phyloP scores from a whole-genome alignment of 2,888 invertebrate genomes.

The Thecophora atra region DNA sequence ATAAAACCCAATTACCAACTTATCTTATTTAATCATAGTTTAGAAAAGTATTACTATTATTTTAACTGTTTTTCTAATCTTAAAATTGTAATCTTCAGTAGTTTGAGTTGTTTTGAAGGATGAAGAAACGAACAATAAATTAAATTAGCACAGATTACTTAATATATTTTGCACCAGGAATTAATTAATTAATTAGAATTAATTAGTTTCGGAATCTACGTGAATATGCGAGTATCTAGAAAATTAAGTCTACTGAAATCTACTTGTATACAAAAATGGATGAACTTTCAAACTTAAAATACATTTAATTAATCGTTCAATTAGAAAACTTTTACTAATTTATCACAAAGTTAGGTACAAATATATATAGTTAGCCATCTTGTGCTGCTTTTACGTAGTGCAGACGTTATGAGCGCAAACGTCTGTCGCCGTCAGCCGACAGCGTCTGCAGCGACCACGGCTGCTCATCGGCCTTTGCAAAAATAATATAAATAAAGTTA shows the following conservation, averaged over 20 bases:
- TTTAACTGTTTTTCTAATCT: too few relatives aligned
- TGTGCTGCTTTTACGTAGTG: background rate
- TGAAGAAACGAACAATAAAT: too few relatives aligned
- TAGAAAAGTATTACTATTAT: too few relatives aligned
- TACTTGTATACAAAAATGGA: background rate
- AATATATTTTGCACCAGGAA: too few relatives aligned
- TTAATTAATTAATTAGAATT: too few relatives aligned
- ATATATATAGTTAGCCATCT: background rate
- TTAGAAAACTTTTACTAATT: background rate
- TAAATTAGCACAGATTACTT: too few relatives aligned
- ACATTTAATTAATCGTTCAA: background rate
- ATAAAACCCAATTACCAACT: too few relatives aligned
- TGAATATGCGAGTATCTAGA: too few relatives aligned
- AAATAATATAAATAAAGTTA: slow-evolving; percentile 80
- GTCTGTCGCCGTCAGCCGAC: slow-evolving; percentile 20
- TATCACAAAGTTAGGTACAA: slow-evolving; percentile 31
- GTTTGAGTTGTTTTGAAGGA: too few relatives aligned
- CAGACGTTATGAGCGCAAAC: slow-evolving; percentile 23
- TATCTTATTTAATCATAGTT: too few relatives aligned
- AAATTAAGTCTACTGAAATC: background rate
- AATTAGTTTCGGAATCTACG: too few relatives aligned
- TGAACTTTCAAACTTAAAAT: background rate
- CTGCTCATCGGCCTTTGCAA: slow-evolving; percentile 82
- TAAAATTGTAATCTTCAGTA: too few relatives aligned
- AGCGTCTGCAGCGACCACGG: slow-evolving; percentile 69